phyloP scores from a whole-genome alignment of 2,888 invertebrate species.

The Ligdia adustata region DNA sequence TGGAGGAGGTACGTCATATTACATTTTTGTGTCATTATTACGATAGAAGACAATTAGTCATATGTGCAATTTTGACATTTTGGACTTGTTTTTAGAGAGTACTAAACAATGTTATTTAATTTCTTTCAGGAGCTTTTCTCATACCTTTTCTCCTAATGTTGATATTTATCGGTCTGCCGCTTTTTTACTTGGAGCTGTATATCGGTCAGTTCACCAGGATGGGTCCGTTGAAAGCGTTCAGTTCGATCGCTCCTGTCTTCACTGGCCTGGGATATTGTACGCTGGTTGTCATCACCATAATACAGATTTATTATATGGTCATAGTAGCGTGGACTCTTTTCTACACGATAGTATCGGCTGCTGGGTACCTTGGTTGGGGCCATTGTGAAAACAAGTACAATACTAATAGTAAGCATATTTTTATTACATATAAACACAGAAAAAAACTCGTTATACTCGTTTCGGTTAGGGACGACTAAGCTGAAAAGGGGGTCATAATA shows the following conservation, averaged over 20 bases:
- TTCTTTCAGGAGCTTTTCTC: conserved; percentile 90
- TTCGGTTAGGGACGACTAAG: too few relatives aligned
- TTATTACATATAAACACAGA: too few relatives aligned
- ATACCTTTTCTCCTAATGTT: conserved; percentile 90
- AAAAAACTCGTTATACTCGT: too few relatives aligned
- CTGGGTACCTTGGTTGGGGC: conserved; percentile 86
- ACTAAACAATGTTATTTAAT: too few relatives aligned
- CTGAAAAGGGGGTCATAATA: too few relatives aligned
- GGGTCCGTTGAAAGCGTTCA: conserved; percentile 87
- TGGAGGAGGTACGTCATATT: conserved; percentile 87
- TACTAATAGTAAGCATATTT: conserved; percentile 79
- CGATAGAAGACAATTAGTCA: too few relatives aligned
- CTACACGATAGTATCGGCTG: conserved; percentile 89
- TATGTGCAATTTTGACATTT: too few relatives aligned
- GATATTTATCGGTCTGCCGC: conserved; percentile 89
- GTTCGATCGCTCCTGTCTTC: conserved; percentile 85
- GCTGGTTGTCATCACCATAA: conserved; percentile 87
- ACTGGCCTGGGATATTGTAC: conserved; percentile 87
- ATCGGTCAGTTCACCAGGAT: conserved; percentile 91
- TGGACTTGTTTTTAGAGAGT: too few relatives aligned
- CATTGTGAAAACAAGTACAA: conserved; percentile 86
- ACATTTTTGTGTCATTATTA: too few relatives aligned
- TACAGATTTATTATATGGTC: conserved; percentile 91
- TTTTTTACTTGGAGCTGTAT: conserved; percentile 91
- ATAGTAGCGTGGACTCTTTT: conserved; percentile 91